phyloP scores from a whole-genome alignment of 1,140 invertebrate genomes.

The Lordiphosa clarofinis region DNA sequence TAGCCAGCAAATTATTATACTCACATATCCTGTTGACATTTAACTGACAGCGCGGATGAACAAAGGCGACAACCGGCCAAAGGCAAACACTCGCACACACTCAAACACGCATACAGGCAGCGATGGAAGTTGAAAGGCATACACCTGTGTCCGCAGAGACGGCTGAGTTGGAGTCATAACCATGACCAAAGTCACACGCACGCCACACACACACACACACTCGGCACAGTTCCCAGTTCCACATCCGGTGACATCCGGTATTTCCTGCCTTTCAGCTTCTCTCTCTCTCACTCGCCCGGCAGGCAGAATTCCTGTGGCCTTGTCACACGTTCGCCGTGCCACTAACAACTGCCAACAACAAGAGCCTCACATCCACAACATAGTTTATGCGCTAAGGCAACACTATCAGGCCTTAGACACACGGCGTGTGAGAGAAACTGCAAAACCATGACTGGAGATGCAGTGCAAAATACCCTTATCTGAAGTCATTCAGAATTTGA shows the following conservation, averaged over 20 bases:
- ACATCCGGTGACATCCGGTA: slow-evolving; percentile 75
- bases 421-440: slow-evolving; percentile 6
- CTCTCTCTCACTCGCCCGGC: slow-evolving; percentile 17
- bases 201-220: slow-evolving; percentile 15
- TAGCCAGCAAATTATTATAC: slow-evolving; percentile 59
- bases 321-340: slow-evolving; percentile 61
- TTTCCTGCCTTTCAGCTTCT: slow-evolving; percentile 42
- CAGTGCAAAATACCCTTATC: slow-evolving; percentile 21
- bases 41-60: slow-evolving; percentile 55
- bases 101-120: slow-evolving; percentile 1
- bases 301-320: slow-evolving; percentile 63
- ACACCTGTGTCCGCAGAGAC: slow-evolving; percentile 25
- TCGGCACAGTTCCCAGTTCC: slow-evolving; percentile 34
- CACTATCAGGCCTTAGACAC: slow-evolving; percentile 43
- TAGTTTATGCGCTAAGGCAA: slow-evolving; percentile 66
- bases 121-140: slow-evolving; percentile 29
- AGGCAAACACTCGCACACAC: background rate
- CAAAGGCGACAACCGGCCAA: slow-evolving; percentile 44
- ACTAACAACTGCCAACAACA: slow-evolving; percentile 44
- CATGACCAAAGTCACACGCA: slow-evolving; percentile 73
- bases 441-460: slow-evolving; percentile 1
- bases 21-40: slow-evolving; percentile 64
- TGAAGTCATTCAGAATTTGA: background rate
- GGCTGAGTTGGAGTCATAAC: slow-evolving; percentile 56
- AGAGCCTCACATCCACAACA: slow-evolving; percentile 40